Conservation (phyloP, 2,888 invertebrate species). For the Ophioninae sp. region DNA sequence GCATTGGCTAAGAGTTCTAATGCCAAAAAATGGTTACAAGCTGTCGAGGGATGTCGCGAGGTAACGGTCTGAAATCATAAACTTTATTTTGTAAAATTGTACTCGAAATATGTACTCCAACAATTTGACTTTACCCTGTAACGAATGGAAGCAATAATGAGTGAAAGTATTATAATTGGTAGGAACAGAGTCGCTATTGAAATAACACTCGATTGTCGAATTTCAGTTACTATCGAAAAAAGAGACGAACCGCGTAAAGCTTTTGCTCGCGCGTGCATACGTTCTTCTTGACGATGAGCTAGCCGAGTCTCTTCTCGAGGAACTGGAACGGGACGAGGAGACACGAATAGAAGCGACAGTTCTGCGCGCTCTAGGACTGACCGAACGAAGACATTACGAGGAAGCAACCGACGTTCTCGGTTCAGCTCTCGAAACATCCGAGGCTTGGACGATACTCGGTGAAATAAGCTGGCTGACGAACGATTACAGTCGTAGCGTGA, state of each 20-base stretch:
- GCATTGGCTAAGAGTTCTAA: constrained; percentile 79
- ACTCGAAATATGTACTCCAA: neutral
- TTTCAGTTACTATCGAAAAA: constrained; percentile 66
- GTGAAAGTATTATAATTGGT: neutral
- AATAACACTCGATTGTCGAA: constrained; percentile 37
- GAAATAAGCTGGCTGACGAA: constrained; percentile 84
- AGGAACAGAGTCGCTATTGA: neutral
- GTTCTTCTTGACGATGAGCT: constrained; percentile 79
- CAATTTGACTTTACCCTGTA: neutral
- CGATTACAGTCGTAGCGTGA: constrained; percentile 84
- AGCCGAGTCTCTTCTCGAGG: constrained; percentile 76
- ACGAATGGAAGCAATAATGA: neutral
- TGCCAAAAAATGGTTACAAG: constrained; percentile 82
- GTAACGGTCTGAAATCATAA: constrained; percentile 71
- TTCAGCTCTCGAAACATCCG: constrained; percentile 80
- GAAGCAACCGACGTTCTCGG: constrained; percentile 84
- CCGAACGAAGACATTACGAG: constrained; percentile 82
- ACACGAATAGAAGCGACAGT: constrained; percentile 75
- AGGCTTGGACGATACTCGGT: constrained; percentile 84
- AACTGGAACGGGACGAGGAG: constrained; percentile 73
- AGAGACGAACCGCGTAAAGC: constrained; percentile 64
- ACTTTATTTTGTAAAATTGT: constrained; percentile 43
- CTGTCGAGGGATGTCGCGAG: constrained; percentile 76
- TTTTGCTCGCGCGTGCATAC: constrained; percentile 77
- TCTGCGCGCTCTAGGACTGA: constrained; percentile 82